phyloP scores from a whole-genome alignment of 2,113 vertebrate genomes.

The Epinephelus moara region DNA sequence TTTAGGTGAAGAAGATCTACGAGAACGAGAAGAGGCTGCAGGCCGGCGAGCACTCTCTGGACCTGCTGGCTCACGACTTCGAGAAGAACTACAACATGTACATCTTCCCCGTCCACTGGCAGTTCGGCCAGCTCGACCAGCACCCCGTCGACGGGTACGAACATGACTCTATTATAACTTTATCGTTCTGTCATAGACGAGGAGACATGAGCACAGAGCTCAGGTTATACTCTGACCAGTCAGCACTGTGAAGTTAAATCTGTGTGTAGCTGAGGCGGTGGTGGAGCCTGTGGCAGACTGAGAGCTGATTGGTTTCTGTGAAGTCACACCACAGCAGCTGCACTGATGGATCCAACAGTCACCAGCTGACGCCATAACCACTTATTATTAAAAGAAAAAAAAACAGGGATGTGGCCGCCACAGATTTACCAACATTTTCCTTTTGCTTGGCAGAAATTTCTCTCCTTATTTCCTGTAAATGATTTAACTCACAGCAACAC shows the following conservation, averaged over 20 bases:
- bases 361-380: not conserved
- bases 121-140: constrained; percentile 98
- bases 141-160: constrained; percentile 94
- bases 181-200: not conserved
- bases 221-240: not conserved
- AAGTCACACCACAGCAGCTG: not conserved
- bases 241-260: constrained; percentile 1
- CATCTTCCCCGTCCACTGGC: constrained; percentile 99
- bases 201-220: not conserved
- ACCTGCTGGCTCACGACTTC: constrained; percentile 96
- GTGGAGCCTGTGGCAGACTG: not conserved
- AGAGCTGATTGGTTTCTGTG: constrained; percentile 20
- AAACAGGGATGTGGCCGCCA: not conserved
- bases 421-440: not conserved
- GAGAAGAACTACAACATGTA: constrained; percentile 99
- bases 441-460: not conserved
- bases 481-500: not conserved
- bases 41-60: constrained; percentile 93
- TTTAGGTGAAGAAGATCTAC: constrained; percentile 97
- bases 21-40: constrained; percentile 97
- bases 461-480: not conserved
- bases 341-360: not conserved
- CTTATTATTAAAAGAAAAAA: not conserved
- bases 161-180: too few species aligned
- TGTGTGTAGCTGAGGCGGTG: not conserved